A percentile compares a stretch with the other conserved stretches of the same genome.
phyloP scores from a whole-genome alignment of 2,888 invertebrate species.

The Cerastis rubricosa region DNA sequence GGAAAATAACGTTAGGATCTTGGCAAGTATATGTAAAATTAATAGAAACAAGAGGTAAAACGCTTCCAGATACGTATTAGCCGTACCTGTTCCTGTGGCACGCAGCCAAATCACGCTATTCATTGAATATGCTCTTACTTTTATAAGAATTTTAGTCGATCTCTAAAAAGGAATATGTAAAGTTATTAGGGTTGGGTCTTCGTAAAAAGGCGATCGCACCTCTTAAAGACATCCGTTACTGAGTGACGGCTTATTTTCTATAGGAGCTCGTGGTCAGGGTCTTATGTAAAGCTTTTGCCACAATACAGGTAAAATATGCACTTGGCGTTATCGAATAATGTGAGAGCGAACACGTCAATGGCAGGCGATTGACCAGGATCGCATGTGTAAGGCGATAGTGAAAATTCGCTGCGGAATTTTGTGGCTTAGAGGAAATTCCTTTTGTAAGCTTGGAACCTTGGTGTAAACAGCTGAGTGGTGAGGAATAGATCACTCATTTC shows the following conservation, averaged over 20 bases:
- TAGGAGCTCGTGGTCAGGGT: constrained; percentile 47
- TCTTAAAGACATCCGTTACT: constrained; percentile 63
- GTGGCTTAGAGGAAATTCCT: constrained; percentile 50
- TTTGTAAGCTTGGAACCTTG: constrained; percentile 23
- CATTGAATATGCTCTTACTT: constrained; percentile 65
- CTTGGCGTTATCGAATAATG: constrained; percentile 70
- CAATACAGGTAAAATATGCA: constrained; percentile 72
- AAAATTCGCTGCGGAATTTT: constrained; percentile 51
- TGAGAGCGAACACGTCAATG: constrained; percentile 63
- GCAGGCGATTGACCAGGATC: constrained; percentile 68
- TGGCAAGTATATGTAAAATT: constrained; percentile 61
- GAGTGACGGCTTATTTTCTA: constrained; percentile 61
- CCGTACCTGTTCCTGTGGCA: constrained; percentile 56
- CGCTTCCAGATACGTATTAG: constrained; percentile 60
- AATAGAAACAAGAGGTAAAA: constrained; percentile 64
- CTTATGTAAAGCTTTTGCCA: constrained; percentile 64
- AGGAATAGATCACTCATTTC: neutral
- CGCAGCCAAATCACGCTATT: constrained; percentile 61
- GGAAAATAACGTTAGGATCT: constrained; percentile 46
- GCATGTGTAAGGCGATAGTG: constrained; percentile 47
- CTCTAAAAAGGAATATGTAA: constrained; percentile 64
- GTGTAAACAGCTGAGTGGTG: neutral
- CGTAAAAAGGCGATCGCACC: constrained; percentile 50
- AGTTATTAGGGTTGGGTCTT: constrained; percentile 65
- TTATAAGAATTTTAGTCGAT: constrained; percentile 59